Evolutionary conservation across 2,113 vertebrate species (phyloP).

Genomic region (Parus major): DNA sequence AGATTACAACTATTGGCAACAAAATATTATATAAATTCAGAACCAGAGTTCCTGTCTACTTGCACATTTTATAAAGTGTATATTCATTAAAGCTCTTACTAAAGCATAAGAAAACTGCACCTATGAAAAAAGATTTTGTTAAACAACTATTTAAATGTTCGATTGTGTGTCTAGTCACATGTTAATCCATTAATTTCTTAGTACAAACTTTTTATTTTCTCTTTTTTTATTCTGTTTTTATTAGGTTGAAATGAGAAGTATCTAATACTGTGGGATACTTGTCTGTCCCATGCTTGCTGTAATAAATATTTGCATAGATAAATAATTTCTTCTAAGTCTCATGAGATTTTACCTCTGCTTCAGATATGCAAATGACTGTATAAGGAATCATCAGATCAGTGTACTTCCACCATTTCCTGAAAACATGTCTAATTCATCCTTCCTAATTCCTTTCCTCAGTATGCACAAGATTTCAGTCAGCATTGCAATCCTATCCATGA

Average conservation of each 20-base stretch:
- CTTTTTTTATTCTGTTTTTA: neutral
- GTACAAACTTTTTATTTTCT: neutral
- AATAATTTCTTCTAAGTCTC: neutral
- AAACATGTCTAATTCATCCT: neutral
- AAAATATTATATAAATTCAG: neutral
- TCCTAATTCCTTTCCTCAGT: neutral
- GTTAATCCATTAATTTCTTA: neutral
- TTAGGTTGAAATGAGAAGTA: neutral
- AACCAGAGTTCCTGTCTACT: neutral
- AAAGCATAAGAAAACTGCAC: neutral
- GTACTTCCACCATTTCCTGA: neutral
- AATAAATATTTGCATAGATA: neutral
- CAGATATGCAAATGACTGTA: neutral
- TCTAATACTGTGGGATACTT: neutral
- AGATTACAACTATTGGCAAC: neutral
- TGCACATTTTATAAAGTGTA: neutral
- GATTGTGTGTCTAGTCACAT: accelerated
- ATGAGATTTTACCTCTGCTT: neutral
- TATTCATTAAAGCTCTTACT: neutral
- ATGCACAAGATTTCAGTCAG: neutral
- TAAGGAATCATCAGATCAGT: neutral
- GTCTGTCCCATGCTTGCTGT: neutral
- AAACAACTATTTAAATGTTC: neutral
- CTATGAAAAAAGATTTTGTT: neutral
- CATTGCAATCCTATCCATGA: neutral